A percentile compares a stretch with the other conserved stretches of the same genome.
phyloP scores from a whole-genome alignment of 1,140 invertebrate genomes.

The Apis florea region DNA sequence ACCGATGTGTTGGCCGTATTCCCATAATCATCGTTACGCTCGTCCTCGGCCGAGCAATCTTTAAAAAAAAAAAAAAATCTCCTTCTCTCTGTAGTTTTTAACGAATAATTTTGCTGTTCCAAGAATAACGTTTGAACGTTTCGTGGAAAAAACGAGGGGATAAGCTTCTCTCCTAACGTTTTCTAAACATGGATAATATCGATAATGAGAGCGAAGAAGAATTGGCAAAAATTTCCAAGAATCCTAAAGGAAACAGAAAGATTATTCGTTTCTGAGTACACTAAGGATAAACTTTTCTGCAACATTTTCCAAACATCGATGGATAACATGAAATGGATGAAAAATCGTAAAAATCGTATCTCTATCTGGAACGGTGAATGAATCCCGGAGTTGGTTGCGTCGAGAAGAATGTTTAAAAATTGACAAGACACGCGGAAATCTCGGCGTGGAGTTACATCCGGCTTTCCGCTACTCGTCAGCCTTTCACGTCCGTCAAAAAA shows the following conservation, averaged over 20 bases:
- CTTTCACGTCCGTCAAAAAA: slow-evolving; percentile 52
- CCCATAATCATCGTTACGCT: slow-evolving; percentile 32
- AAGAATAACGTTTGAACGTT: neutral
- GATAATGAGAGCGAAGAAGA: neutral
- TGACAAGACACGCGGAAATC: slow-evolving; percentile 51
- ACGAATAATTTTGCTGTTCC: neutral
- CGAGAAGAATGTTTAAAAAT: slow-evolving; percentile 42
- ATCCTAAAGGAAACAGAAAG: neutral
- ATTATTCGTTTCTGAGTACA: no score
- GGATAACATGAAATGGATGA: no score
- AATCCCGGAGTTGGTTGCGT: neutral
- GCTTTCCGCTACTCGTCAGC: slow-evolving; percentile 47
- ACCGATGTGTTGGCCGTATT: slow-evolving; percentile 30
- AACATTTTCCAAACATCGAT: no score
- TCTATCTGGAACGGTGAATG: no score
- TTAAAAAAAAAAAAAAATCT: neutral
- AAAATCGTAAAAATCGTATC: no score
- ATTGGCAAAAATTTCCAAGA: neutral
- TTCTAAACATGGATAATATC: neutral
- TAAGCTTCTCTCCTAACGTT: neutral
- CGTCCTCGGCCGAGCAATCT: slow-evolving; percentile 11
- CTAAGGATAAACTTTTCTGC: no score
- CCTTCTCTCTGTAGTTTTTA: neutral
- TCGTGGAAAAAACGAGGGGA: no score
- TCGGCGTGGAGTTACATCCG: slow-evolving; percentile 35